Evolutionary conservation across 2,888 invertebrate genomes (phyloP), one percentile per base, ranked within the genome.

Genomic region (Eupithecia abbreviata): DNA sequence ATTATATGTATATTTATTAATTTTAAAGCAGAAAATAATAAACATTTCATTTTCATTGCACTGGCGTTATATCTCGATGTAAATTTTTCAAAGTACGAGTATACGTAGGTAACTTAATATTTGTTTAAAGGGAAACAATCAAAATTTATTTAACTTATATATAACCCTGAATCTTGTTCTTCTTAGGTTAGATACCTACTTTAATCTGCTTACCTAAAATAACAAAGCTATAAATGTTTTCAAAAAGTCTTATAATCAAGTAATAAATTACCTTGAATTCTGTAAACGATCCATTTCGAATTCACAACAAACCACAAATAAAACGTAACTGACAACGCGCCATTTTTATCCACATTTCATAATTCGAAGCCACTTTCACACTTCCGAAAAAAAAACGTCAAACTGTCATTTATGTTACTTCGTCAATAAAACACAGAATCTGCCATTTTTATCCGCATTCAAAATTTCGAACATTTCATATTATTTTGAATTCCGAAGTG

Each of bases 321-420:
- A 62, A 62, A 62, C 62, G 2, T 4, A 62, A 30, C 18, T 30
- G 12, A 62, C 62, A 62, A 62, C 62, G 62, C 62, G 62, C 30
- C 62, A 62, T 62, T 30, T 62, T 62, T 62, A 62, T 62, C n/a
- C 18, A 30, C 62, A 62, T 62, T 62, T 62, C 55, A 65, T 65
- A 65, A 41, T 13, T 41, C 13, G 41, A 41, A 41, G 0, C 2
- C n/a, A 55, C 4, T 65, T 65, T 15, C 30, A 58, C 55, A 66
- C 66, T 7, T 66, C 15, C 3, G 42, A 30, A 66, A 66, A 41
- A 65, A 65, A 42, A 6, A 58, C 18, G 3, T 66, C 15, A 4
- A 10, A 62, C 58, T 58, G 58, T 55, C 15, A n/a, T 55, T 58
- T 58, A n/a, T 55, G n/a, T 55, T n/a, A 55, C 55, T n/a, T 58